Conservation (phyloP, 2,113 vertebrate genomes). For the Notarius quadriscutis region DNA sequence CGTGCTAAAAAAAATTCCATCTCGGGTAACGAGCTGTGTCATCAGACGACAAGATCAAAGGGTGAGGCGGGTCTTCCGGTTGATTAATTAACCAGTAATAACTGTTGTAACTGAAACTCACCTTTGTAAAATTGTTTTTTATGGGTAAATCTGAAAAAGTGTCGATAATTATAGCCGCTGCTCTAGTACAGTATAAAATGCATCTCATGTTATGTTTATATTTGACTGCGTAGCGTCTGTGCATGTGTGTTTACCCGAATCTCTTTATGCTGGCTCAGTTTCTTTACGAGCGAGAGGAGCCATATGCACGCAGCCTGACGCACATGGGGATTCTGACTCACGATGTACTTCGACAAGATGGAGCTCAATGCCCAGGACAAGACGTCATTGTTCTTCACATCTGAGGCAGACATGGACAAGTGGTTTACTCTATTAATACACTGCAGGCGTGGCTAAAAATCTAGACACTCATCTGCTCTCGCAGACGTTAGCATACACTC, state of each 20-base stretch:
- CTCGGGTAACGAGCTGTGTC: too few relatives aligned
- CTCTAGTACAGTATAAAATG: background rate
- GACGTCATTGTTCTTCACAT: conserved; percentile 85
- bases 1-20: too few relatives aligned
- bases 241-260: conserved; percentile 78
- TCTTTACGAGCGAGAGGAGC: conserved; percentile 94
- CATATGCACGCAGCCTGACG: conserved; percentile 95
- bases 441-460: background rate
- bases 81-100: too few relatives aligned
- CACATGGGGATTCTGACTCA: conserved; percentile 89
- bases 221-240: background rate
- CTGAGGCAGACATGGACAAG: conserved; percentile 61
- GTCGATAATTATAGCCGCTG: too few relatives aligned
- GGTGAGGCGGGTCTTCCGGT: too few relatives aligned
- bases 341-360: conserved; percentile 86
- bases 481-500: background rate
- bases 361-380: conserved; percentile 89
- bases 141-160: too few relatives aligned
- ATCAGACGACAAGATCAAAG: too few relatives aligned
- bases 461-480: background rate
- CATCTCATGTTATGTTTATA: background rate
- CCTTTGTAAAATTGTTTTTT: too few relatives aligned
- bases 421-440: background rate
- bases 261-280: conserved; percentile 85
- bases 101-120: too few relatives aligned